Percentiles rank a stretch among this genome's conserved stretches.
Evolutionary conservation across 2,888 invertebrate genomes (phyloP).

Genomic region (Chironomus tentans): DNA sequence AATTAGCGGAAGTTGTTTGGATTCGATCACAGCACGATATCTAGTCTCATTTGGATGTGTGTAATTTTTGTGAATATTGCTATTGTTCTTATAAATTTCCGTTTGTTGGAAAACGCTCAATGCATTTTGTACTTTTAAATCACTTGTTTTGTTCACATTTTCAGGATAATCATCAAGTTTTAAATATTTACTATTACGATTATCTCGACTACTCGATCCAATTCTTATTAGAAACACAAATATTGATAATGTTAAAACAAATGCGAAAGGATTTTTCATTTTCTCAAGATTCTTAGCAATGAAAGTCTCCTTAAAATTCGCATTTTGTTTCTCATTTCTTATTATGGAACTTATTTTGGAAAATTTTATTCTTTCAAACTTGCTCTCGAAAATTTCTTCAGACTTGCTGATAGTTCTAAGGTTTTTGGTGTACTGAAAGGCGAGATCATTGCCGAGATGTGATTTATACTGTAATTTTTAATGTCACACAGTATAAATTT

Average conservation of each 20-base stretch:
- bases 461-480: not conserved
- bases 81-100: not conserved
- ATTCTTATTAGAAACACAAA: not conserved
- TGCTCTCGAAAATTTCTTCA: not conserved
- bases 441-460: not conserved
- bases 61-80: not conserved
- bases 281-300: not conserved
- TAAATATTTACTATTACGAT: not conserved
- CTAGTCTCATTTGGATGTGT: not conserved
- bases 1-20: not conserved
- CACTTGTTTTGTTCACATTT: not conserved
- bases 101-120: not conserved
- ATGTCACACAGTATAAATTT: conserved; percentile 10
- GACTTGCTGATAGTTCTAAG: not conserved
- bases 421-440: not conserved
- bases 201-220: not conserved
- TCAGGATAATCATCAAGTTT: not conserved
- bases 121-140: not conserved
- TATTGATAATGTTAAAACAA: not conserved
- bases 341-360: not conserved
- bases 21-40: not conserved
- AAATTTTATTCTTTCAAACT: not conserved
- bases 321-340: not conserved
- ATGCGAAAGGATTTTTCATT: not conserved
- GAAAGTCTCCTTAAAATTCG: not conserved